These are phyloP conservation scores for Neelides sp. DNA, from an alignment of 1,140 invertebrate species.

Conservation along the genomic window DNA sequence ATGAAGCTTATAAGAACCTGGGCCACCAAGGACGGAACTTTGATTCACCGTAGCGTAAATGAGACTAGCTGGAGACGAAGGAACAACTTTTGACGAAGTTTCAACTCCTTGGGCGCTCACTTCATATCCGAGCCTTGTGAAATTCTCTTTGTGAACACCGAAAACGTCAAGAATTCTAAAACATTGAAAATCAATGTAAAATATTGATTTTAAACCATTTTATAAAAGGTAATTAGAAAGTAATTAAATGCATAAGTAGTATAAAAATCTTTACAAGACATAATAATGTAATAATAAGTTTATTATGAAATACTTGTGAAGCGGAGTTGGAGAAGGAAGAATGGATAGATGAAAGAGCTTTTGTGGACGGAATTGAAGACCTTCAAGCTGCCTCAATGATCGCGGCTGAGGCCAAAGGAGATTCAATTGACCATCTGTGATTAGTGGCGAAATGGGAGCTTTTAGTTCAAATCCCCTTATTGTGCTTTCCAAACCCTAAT, in stretches of 20 bases:
- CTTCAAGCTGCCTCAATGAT: conserved; percentile 43
- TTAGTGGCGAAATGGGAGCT: conserved; percentile 35
- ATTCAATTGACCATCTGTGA: conserved; percentile 39
- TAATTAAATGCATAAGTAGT: too few species aligned
- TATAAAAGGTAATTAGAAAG: too few species aligned
- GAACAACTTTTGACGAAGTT: conserved; percentile 9
- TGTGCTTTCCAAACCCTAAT: conserved; percentile 25
- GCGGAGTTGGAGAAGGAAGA: conserved; percentile 37
- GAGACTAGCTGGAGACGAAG: conserved; percentile 14
- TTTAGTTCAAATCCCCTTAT: conserved; percentile 26
- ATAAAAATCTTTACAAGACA: neutral
- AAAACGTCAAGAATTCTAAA: conserved; percentile 44
- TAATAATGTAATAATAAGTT: neutral
- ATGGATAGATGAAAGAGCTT: conserved; percentile 40
- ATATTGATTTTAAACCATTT: too few species aligned
- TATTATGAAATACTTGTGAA: conserved; percentile 40
- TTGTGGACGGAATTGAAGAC: conserved; percentile 36
- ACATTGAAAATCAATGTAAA: conserved; percentile 32
- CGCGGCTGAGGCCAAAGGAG: conserved; percentile 52
- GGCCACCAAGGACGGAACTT: conserved; percentile 30
- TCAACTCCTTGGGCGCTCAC: conserved; percentile 31
- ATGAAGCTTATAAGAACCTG: conserved; percentile 25
- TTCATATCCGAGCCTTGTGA: conserved; percentile 31
- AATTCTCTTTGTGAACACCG: conserved; percentile 30
- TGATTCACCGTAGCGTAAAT: conserved; percentile 24